These are phyloP conservation scores for Prunella strophiata DNA, from an alignment of 2,797 vertebrate genomes.

Conservation along the genomic window DNA sequence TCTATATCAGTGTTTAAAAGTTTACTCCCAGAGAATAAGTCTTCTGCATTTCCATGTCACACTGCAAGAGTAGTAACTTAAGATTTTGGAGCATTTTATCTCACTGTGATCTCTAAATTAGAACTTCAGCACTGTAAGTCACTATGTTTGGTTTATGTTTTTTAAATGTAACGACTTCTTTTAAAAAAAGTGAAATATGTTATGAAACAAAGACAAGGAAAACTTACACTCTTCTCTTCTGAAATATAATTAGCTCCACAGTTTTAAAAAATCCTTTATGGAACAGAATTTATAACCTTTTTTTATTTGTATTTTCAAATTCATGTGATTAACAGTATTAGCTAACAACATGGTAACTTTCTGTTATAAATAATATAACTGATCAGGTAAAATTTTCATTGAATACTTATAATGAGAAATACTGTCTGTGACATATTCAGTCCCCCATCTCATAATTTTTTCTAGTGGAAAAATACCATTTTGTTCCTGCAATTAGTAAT, in stretches of 20 bases:
- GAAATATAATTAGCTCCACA: neutral
- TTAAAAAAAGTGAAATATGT: neutral
- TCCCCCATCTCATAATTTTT: accelerated
- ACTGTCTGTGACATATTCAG: neutral
- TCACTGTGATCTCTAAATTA: neutral
- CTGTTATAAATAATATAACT: neutral
- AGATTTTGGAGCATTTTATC: neutral
- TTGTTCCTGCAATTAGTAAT: neutral
- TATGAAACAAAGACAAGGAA: neutral
- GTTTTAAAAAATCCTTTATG: neutral
- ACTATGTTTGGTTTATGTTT: neutral
- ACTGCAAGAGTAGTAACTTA: neutral
- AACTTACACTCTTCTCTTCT: neutral
- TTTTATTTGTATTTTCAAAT: neutral
- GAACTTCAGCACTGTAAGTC: neutral
- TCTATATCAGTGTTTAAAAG: neutral
- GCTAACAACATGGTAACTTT: neutral
- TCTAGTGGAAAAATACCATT: neutral
- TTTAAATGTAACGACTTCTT: neutral
- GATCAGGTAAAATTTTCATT: neutral
- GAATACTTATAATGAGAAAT: neutral
- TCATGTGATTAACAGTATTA: neutral
- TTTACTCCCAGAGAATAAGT: neutral
- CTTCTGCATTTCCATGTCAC: neutral
- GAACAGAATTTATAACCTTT: neutral